phyloP scores from a whole-genome alignment of 2,888 invertebrate species.

The Taphrorychus bicolor region DNA sequence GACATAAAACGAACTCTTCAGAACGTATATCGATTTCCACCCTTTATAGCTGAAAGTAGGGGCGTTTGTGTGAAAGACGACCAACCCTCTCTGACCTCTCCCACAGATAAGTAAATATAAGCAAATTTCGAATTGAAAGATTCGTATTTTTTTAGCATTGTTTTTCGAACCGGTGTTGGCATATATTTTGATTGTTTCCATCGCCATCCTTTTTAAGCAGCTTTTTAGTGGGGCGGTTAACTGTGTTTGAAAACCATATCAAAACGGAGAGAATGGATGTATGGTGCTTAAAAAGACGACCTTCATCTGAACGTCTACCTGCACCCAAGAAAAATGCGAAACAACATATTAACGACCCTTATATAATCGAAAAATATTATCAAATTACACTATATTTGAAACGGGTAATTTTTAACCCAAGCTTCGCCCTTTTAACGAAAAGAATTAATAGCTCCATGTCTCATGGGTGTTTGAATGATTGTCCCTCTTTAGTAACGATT shows the following conservation, averaged over 20 bases:
- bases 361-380: constrained; percentile 46
- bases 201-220: constrained; percentile 18
- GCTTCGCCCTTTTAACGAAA: constrained; percentile 35
- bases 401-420: constrained; percentile 42
- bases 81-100: constrained; percentile 25
- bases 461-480: constrained; percentile 21
- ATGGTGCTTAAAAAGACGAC: constrained; percentile 45
- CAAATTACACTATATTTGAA: constrained; percentile 43
- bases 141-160: not conserved
- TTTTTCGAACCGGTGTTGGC: not conserved
- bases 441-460: constrained; percentile 43
- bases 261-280: constrained; percentile 45
- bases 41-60: constrained; percentile 49
- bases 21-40: constrained; percentile 53
- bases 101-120: constrained; percentile 55
- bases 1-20: constrained; percentile 51
- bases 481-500: constrained; percentile 6
- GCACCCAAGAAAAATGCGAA: constrained; percentile 40
- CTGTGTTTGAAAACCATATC: constrained; percentile 50
- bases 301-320: constrained; percentile 36
- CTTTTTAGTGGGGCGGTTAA: constrained; percentile 44
- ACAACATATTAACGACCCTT: constrained; percentile 44
- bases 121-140: constrained; percentile 40
- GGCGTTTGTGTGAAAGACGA: constrained; percentile 44
- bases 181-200: constrained; percentile 12